Evolutionary conservation across 1,140 invertebrate genomes (phyloP).

Genomic region (Listronotus oregonensis): DNA sequence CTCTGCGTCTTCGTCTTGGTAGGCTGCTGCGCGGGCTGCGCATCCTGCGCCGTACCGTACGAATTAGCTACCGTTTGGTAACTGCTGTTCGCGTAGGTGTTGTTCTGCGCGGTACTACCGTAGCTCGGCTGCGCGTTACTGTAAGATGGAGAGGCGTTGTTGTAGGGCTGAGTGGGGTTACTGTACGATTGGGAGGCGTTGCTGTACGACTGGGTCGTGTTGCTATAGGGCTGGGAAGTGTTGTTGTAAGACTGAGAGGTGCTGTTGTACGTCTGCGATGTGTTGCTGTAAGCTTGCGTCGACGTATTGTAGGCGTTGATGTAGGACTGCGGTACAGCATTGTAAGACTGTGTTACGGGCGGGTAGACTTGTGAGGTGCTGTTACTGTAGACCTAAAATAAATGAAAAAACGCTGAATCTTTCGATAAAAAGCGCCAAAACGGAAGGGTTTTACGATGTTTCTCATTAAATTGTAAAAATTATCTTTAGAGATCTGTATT

Average conservation of each 20-base stretch:
- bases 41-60: slow-evolving; percentile 45
- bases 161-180: slow-evolving; percentile 11
- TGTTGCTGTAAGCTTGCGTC: slow-evolving; percentile 28
- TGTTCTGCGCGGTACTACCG: slow-evolving; percentile 21
- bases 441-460: no score
- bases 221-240: slow-evolving; percentile 29
- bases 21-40: slow-evolving; percentile 56
- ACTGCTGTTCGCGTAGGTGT: slow-evolving; percentile 37
- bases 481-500: no score
- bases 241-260: slow-evolving; percentile 36
- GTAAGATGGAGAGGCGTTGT: slow-evolving; percentile 25
- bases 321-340: slow-evolving; percentile 22
- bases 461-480: no score
- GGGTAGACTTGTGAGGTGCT: neutral
- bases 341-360: slow-evolving; percentile 1
- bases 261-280: slow-evolving; percentile 19
- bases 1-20: slow-evolving; percentile 72
- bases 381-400: slow-evolving; percentile 3
- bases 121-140: slow-evolving; percentile 22
- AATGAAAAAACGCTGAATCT: no score
- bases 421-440: no score
- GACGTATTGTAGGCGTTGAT: slow-evolving; percentile 30
- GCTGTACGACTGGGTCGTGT: slow-evolving; percentile 42
- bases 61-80: slow-evolving; percentile 37
- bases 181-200: slow-evolving; percentile 13